Evolutionary conservation across 2,113 vertebrate species (phyloP).

Genomic region (Elanus axillaris): DNA sequence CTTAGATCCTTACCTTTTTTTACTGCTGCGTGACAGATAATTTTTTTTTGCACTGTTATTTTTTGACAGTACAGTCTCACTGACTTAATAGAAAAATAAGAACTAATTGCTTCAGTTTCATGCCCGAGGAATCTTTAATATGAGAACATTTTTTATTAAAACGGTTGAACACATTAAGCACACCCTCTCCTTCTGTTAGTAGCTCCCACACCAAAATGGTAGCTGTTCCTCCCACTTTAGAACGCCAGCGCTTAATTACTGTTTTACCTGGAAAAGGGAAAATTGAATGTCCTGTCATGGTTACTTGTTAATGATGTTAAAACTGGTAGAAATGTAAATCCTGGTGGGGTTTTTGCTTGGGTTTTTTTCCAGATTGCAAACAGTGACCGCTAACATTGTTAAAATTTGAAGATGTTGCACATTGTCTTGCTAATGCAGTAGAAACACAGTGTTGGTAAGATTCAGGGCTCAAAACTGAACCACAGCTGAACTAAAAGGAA

Average conservation of each 20-base stretch:
- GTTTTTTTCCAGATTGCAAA: not conserved
- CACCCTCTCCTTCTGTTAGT: not conserved
- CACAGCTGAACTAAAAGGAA: not conserved
- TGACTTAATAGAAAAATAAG: not conserved
- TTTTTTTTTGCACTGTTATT: not conserved
- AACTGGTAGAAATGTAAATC: not conserved
- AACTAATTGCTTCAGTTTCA: slow-evolving; percentile 3
- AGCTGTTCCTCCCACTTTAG: not conserved
- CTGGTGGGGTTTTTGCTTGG: not conserved
- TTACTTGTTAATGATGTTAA: not conserved
- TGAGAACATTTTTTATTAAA: not conserved
- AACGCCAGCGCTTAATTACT: not conserved
- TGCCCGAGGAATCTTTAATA: not conserved
- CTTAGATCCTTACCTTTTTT: not conserved
- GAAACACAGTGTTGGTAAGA: not conserved
- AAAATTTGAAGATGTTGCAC: not conserved
- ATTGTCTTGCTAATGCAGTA: not conserved
- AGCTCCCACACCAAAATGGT: not conserved
- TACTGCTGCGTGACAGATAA: not conserved
- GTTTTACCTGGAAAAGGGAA: not conserved
- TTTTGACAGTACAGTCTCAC: not conserved
- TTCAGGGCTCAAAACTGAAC: not conserved
- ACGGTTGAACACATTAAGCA: not conserved
- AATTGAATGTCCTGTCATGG: not conserved
- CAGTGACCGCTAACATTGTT: not conserved